These are phyloP conservation scores for Hypomecis punctinalis DNA, from an alignment of 2,888 invertebrate species.

Conservation along the genomic window DNA sequence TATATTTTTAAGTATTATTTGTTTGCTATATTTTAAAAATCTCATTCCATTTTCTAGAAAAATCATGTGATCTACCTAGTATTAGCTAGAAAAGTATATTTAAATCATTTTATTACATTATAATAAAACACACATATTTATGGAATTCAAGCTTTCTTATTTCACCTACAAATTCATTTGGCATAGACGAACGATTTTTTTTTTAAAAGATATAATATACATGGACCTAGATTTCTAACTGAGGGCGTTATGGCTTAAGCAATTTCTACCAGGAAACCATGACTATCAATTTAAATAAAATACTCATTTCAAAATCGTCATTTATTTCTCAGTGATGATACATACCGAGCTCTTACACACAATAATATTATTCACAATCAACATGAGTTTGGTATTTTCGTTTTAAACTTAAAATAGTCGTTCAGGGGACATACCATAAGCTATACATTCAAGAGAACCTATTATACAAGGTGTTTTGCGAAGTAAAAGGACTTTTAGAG, in stretches of 20 bases:
- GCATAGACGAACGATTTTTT: too few relatives aligned
- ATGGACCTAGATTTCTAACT: too few relatives aligned
- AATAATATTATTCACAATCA: conserved; percentile 27
- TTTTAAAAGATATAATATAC: too few relatives aligned
- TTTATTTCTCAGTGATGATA: conserved; percentile 59
- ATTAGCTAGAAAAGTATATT: conserved; percentile 8
- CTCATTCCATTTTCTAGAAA: conserved; percentile 4
- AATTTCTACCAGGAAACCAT: too few relatives aligned
- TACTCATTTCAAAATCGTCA: conserved; percentile 51
- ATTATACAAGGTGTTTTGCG: too few relatives aligned
- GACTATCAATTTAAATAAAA: conserved; percentile 32
- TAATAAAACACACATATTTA: not conserved
- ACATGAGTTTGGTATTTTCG: not conserved
- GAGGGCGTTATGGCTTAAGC: too few relatives aligned
- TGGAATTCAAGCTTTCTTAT: not conserved
- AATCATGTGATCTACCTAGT: conserved; percentile 11
- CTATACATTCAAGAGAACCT: too few relatives aligned
- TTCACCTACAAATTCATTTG: too few relatives aligned
- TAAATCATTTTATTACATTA: not conserved
- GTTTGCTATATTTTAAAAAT: not conserved
- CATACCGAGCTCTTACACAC: conserved; percentile 50
- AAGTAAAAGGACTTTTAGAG: too few relatives aligned
- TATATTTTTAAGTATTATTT: not conserved
- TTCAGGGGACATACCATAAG: not conserved
- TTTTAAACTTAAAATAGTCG: not conserved